Conservation (phyloP, 2,888 invertebrate genomes). For the Calliphora vomitoria region DNA sequence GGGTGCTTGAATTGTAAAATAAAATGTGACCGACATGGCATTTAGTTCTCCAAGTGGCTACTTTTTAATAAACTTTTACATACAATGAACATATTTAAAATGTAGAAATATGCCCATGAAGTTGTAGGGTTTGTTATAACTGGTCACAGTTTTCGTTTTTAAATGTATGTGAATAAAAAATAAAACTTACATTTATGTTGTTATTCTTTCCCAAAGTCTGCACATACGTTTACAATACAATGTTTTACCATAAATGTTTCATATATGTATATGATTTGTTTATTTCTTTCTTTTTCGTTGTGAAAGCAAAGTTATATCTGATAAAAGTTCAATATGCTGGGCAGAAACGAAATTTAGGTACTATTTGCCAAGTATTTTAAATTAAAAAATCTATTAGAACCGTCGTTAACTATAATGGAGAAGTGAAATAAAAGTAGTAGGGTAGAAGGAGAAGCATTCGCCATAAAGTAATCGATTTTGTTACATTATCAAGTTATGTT, state of each 20-base stretch:
- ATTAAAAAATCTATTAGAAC: no score
- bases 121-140: background rate
- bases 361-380: no score
- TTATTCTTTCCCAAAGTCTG: background rate
- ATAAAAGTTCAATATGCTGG: background rate
- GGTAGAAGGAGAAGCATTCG: no score
- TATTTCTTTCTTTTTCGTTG: background rate
- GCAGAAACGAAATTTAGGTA: no score
- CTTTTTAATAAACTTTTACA: background rate
- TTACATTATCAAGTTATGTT: no score
- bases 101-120: background rate
- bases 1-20: background rate
- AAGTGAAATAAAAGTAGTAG: no score
- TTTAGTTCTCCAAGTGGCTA: background rate
- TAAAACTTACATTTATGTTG: background rate
- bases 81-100: background rate
- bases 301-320: background rate
- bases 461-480: no score
- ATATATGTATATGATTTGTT: constrained; percentile 11
- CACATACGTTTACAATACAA: constrained; percentile 15
- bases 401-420: no score
- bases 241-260: constrained; percentile 34
- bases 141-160: constrained; percentile 25
- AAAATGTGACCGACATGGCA: constrained; percentile 6
- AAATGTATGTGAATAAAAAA: background rate